Base-by-base conservation (phyloP, 2,797 vertebrate genomes). In the Mallotus villosus region DNA sequence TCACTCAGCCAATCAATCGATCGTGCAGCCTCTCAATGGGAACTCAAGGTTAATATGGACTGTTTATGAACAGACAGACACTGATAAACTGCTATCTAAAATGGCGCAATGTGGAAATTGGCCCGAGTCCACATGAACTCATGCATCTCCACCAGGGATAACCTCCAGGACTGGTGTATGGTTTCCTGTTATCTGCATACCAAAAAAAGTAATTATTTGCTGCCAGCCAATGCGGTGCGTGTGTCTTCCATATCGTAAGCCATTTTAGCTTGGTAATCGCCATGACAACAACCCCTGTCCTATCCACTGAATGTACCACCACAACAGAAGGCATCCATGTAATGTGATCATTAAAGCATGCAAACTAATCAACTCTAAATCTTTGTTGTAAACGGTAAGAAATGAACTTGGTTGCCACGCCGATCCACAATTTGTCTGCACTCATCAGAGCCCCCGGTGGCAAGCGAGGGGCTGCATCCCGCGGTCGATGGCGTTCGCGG, bases 41-140 rank as follows among this genome's bases (percentile, higher is more conserved):
- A 82, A 59, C 79, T 80, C 78, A 85, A 84, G 85, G 84, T 86
- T 84, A 84, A 82, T 82, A 81, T 71, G 37, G 70, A 70, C 65
- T 19, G 77, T 78, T 80, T 67, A 68, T 74, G 71, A 80, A 71
- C 70, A 66, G 63, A 71, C 76, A 63, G 68, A 67, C 72, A 83
- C 78, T 77, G 78, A 84, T 22, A 78, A 80, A 71, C 59, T 19
- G 76, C 75, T 67, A 70, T 75, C 79, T 72, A 9, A 14, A 46
- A 63, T 0, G 16, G 49, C 1, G 49, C 29, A n/a, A 53, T 67
- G 25, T 27, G 1, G 27, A 65, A 63, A 27, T 27, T 2, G 63
- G 17, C 46, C 11, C 2, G 46, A 9, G 51, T 55, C 51, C 51
- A 5, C 51, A 9, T 55, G 7, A 55, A 55, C 17, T 17, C 19